A percentile compares a stretch with the other conserved stretches of the same genome.
These are phyloP conservation scores for Drosophila multiciliata DNA, from an alignment of 2,888 invertebrate species.

Conservation along the genomic window DNA sequence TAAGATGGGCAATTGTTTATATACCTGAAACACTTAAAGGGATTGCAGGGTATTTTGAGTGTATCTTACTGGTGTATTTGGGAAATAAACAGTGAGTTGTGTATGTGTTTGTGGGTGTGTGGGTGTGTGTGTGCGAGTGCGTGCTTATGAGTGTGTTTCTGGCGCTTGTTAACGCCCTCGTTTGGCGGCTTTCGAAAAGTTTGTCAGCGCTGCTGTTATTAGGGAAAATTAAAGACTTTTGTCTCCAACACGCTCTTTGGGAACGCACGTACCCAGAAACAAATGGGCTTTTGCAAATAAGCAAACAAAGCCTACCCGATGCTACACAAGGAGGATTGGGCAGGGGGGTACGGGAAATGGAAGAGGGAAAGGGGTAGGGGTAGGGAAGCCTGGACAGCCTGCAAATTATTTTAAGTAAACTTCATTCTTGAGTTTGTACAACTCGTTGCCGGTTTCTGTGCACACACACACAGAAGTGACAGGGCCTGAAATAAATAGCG, in stretches of 20 bases:
- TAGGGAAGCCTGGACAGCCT: conserved; percentile 67
- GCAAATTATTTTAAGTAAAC: conserved; percentile 78
- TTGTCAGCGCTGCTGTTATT: conserved; percentile 69
- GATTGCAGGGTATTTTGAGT: conserved; percentile 45
- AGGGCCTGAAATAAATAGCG: neutral
- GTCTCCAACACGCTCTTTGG: conserved; percentile 57
- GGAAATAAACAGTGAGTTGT: conserved; percentile 69
- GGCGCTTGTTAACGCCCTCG: conserved; percentile 78
- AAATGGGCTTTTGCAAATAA: conserved; percentile 79
- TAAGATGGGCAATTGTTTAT: conserved; percentile 5
- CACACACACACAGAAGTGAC: conserved; percentile 27
- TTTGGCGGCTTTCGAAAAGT: conserved; percentile 75
- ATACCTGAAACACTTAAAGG: conserved; percentile 14
- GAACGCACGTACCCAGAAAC: conserved; percentile 64
- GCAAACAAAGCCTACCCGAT: conserved; percentile 65
- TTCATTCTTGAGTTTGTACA: conserved; percentile 78
- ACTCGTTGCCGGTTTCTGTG: conserved; percentile 59
- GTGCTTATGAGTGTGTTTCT: conserved; percentile 57
- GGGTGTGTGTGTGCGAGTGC: conserved; percentile 36
- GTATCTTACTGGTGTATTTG: conserved; percentile 59
- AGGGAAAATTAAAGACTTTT: conserved; percentile 79
- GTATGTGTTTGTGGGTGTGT: conserved; percentile 26
- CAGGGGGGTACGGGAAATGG: neutral
- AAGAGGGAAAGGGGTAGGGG: neutral
- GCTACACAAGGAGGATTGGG: conserved; percentile 4